phyloP scores from a whole-genome alignment of 1,140 invertebrate species.

The Brachionus asplanchnoidis region DNA sequence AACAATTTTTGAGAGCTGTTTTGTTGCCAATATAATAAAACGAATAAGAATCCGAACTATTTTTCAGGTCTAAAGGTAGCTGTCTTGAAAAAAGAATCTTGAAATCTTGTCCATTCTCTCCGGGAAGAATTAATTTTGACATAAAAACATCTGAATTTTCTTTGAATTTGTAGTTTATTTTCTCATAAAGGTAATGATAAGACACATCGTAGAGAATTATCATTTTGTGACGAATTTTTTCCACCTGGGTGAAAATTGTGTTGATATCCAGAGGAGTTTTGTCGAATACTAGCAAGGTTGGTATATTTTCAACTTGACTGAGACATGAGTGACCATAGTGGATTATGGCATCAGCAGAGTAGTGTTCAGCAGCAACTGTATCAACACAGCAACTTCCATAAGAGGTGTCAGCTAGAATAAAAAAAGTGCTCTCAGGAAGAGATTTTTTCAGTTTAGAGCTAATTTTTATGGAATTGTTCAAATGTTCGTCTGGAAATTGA shows the following conservation, averaged over 20 bases:
- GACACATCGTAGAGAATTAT: constrained; percentile 23
- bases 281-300: constrained; percentile 61
- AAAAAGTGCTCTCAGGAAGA: constrained; percentile 60
- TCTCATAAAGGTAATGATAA: neutral
- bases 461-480: constrained; percentile 68
- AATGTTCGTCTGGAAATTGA: constrained; percentile 80
- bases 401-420: constrained; percentile 82
- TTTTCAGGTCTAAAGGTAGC: neutral
- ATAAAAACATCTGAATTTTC: neutral
- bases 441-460: constrained; percentile 63
- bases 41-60: neutral
- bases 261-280: constrained; percentile 46
- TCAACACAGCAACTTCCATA: constrained; percentile 90
- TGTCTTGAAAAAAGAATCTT: neutral
- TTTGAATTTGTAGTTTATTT: neutral
- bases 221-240: constrained; percentile 15
- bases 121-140: neutral
- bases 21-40: constrained; percentile 35
- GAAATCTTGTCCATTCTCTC: neutral
- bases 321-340: constrained; percentile 86
- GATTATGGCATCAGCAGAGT: constrained; percentile 73
- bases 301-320: constrained; percentile 64
- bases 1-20: neutral
- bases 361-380: constrained; percentile 79
- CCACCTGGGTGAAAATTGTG: constrained; percentile 41